These are phyloP conservation scores for Ligdia adustata DNA, from an alignment of 2,888 invertebrate species.

Conservation along the genomic window DNA sequence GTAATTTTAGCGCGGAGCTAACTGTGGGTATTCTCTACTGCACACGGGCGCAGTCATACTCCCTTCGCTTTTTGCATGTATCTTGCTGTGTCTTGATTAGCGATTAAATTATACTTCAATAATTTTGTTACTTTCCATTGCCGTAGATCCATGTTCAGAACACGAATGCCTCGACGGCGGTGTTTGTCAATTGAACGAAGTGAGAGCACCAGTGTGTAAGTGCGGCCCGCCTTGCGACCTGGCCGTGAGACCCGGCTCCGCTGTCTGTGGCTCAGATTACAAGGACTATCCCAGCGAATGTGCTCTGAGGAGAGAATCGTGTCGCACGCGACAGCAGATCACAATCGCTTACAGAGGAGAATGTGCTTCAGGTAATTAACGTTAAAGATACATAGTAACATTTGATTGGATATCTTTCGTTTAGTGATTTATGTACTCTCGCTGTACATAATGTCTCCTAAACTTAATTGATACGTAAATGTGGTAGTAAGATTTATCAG, in stretches of 20 bases:
- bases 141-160: constrained; percentile 92
- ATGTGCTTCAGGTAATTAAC: constrained; percentile 90
- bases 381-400: too few relatives aligned
- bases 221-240: constrained; percentile 92
- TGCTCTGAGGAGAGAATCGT: constrained; percentile 90
- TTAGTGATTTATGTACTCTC: too few relatives aligned
- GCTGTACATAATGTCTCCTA: too few relatives aligned
- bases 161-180: constrained; percentile 91
- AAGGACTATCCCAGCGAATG: constrained; percentile 93
- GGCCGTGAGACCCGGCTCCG: constrained; percentile 86
- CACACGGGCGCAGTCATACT: too few relatives aligned
- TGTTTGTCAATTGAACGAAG: constrained; percentile 92
- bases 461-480: too few relatives aligned
- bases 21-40: too few relatives aligned
- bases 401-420: too few relatives aligned
- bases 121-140: constrained; percentile 15
- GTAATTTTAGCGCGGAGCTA: too few relatives aligned
- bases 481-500: too few relatives aligned
- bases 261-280: constrained; percentile 91
- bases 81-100: too few relatives aligned
- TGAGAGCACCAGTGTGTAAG: constrained; percentile 90
- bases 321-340: constrained; percentile 88
- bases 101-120: too few relatives aligned
- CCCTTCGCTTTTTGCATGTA: too few relatives aligned
- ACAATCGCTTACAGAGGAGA: constrained; percentile 92